A percentile compares a stretch with the other conserved stretches of the same genome.
These are phyloP conservation scores for Vulpes vulpes DNA, from an alignment of 2,113 vertebrate genomes.

Conservation along the genomic window DNA sequence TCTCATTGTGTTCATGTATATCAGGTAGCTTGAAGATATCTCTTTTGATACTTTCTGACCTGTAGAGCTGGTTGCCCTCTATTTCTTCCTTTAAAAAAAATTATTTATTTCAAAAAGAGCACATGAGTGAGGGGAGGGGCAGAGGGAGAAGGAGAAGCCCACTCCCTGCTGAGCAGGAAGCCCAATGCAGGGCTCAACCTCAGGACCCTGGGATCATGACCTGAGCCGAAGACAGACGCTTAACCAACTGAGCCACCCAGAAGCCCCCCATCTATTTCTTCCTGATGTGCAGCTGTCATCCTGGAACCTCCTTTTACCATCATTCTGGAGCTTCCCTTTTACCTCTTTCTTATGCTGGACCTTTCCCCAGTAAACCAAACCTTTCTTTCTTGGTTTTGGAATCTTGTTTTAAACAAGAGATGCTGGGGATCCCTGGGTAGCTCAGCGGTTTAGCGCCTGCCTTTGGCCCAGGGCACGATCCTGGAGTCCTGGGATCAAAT, in stretches of 20 bases:
- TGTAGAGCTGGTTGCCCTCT: background rate
- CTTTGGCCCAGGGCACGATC: too few species aligned
- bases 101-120: too few species aligned
- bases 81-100: background rate
- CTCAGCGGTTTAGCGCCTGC: too few species aligned
- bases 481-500: too few species aligned
- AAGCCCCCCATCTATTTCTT: background rate
- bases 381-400: background rate
- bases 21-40: background rate
- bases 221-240: too few species aligned
- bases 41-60: background rate
- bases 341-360: background rate
- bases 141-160: too few species aligned
- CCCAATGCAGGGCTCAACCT: too few species aligned
- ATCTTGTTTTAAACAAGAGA: background rate
- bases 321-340: background rate
- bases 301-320: background rate
- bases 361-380: background rate
- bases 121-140: too few species aligned
- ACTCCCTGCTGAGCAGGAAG: too few species aligned
- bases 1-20: background rate
- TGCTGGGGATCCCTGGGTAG: background rate
- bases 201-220: too few species aligned
- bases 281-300: background rate
- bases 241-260: too few species aligned